Evolutionary conservation across 2,888 invertebrate species (phyloP), one percentile per base, ranked within the genome.

Genomic region (Eulithis testata): DNA sequence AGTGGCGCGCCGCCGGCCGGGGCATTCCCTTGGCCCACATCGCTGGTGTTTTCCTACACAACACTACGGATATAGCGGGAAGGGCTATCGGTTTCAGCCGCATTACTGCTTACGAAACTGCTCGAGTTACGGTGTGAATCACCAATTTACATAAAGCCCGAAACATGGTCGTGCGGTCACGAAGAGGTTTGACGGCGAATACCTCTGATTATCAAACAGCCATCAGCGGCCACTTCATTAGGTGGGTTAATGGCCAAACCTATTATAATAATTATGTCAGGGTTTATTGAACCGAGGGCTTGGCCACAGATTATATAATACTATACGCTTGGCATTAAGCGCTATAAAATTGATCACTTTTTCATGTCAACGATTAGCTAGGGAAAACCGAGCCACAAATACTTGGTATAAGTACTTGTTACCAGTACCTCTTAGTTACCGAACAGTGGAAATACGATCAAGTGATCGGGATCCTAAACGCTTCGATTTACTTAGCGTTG

Each of bases 21-120:
- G 49, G 57, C 40, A 8, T 37, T 60, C 60, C 66, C 67, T 61
- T 67, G 67, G 63, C 63, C 67, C 60, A 61, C 49, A 63, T 63
- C 50, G 61, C 43, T 12, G 53, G 52, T 60, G 60, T 59, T 50
- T 64, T 64, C 64, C 54, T 55, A 55, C 55, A 60, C 54, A 51
- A 55, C 51, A 60, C 55, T 51, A 45, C 59, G 43, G 50, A 51
- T 64, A 65, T 55, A 60, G 60, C 56, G 37, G 52, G 45, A 60
- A 65, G 65, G 60, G 60, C 59, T 65, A 60, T 57, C 64, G 58
- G 54, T 50, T 62, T 55, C 51, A 44, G 50, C 53, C 58, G 54
- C 55, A 47, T 45, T 54, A 36, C 37, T 44, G 12, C n/a, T 63
- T 66, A 56, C 59, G 60, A 52, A 66, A 66, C 36, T 14, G 53